These are phyloP conservation scores for Theristicus caerulescens DNA, from an alignment of 2,113 vertebrate genomes.

Conservation along the genomic window DNA sequence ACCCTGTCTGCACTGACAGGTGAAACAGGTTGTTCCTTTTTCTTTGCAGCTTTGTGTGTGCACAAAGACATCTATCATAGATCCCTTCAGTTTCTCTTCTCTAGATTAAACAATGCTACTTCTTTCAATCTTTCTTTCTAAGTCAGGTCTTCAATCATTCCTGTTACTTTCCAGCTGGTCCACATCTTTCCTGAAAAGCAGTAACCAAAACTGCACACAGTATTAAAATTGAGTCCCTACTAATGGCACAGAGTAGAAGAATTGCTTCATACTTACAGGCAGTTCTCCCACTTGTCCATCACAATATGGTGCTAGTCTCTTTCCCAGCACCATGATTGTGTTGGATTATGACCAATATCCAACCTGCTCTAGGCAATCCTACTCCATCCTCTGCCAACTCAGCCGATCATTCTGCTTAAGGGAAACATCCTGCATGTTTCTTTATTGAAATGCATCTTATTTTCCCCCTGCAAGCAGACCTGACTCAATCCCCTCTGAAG, in stretches of 20 bases:
- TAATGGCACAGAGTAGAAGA: constrained; percentile 4
- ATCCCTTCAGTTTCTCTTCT: constrained; percentile 4
- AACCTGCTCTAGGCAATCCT: not conserved
- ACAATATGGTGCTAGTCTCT: not conserved
- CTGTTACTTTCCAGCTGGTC: constrained; percentile 39
- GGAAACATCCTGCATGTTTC: not conserved
- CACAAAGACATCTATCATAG: constrained; percentile 18
- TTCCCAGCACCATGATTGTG: not conserved
- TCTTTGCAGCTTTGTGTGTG: not conserved
- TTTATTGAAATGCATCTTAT: not conserved
- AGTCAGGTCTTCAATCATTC: constrained; percentile 39
- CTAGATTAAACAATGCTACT: constrained; percentile 56
- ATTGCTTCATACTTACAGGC: constrained; percentile 5
- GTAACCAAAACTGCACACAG: constrained; percentile 4
- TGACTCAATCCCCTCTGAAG: not conserved
- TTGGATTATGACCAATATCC: not conserved
- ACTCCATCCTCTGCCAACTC: not conserved
- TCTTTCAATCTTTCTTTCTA: constrained; percentile 40
- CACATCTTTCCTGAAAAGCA: constrained; percentile 50
- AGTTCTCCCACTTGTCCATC: constrained; percentile 10
- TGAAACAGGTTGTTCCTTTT: not conserved
- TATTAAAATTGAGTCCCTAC: not conserved
- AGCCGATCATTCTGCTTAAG: not conserved
- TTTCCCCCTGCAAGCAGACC: not conserved
- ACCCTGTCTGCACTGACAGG: not conserved